Base-by-base conservation (phyloP, 2,888 invertebrate species). In the Perizoma flavofasciatum region DNA sequence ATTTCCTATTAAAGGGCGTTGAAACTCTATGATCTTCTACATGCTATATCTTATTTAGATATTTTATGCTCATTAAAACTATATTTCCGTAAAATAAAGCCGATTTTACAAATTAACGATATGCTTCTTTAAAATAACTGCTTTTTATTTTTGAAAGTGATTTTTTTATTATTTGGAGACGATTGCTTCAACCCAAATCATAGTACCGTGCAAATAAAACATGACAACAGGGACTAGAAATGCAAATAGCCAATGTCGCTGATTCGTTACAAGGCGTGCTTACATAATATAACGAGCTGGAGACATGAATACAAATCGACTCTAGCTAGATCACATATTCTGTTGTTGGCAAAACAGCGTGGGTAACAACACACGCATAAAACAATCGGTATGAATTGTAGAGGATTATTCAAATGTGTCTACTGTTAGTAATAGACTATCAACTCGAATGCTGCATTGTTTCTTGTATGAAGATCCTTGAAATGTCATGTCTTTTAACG, bases 231-330 rank as follows among this genome's bases (percentile, higher is more conserved):
- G 74, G 72, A 75, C 73, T 67, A 69, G 71, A 67, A 73, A 81
- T 79, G 81, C 67, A 75, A 81, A 85, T 79, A 62, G 62, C 71
- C 74, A 81, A 79, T 78, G 82, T 74, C 73, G 75, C 60, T 74
- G 75, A 78, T 79, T 78, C 76, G 80, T 78, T 81, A 80, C 81
- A 79, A 79, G 78, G 72, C 72, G 69, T 70, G 78, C 77, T 85
- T 85, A 82, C 84, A 85, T 85, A 88, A 83, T 75, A 71, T 71
- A 72, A 59, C 56, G 59, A 62, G 66, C 71, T 69, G 69, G 51
- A 72, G 78, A 73, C 72, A 66, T 73, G 86, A 84, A 88, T 86
- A 82, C 80, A 77, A 84, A 87, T 82, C 70, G 71, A 66, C 68
- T 67, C 69, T 69, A 65, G 68, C 69, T 69, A 65, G 68, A 77